Conservation (phyloP, 2,797 vertebrate species). For the Helarctos malayanus region DNA sequence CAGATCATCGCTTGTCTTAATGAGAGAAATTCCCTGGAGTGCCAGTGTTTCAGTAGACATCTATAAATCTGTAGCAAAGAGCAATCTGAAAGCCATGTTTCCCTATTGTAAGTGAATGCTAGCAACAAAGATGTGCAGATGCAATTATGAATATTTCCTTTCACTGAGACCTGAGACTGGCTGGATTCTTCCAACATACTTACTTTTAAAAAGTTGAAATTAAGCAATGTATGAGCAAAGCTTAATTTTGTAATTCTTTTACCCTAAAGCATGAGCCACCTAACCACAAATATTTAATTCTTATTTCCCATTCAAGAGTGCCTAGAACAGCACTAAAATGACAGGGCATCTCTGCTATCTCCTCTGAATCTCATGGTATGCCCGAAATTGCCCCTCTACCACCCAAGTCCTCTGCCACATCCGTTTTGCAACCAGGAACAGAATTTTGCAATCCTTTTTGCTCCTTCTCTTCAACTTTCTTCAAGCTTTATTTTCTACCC, state of each 20-base stretch:
- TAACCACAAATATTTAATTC: neutral
- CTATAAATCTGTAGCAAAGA: too few species aligned
- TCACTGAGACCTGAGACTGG: neutral
- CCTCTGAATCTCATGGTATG: neutral
- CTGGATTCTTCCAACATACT: neutral
- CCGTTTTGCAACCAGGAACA: neutral
- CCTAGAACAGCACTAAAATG: neutral
- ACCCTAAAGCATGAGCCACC: neutral
- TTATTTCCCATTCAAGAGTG: neutral
- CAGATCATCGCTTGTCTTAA: too few species aligned
- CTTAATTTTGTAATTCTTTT: neutral
- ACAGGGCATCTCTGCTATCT: neutral
- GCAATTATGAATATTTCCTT: neutral
- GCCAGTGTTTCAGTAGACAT: too few species aligned
- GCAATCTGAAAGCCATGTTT: too few species aligned
- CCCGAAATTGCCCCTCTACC: fast-evolving
- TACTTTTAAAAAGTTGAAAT: conserved; percentile 8
- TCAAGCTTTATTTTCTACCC: neutral
- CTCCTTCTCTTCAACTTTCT: neutral
- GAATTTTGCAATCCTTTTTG: neutral
- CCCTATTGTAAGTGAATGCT: neutral
- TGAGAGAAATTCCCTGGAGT: too few species aligned
- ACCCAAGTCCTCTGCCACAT: neutral
- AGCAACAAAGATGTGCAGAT: neutral
- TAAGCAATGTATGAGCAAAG: neutral